Base-by-base conservation (phyloP, 2,113 vertebrate genomes). In the Passerina amoena region DNA sequence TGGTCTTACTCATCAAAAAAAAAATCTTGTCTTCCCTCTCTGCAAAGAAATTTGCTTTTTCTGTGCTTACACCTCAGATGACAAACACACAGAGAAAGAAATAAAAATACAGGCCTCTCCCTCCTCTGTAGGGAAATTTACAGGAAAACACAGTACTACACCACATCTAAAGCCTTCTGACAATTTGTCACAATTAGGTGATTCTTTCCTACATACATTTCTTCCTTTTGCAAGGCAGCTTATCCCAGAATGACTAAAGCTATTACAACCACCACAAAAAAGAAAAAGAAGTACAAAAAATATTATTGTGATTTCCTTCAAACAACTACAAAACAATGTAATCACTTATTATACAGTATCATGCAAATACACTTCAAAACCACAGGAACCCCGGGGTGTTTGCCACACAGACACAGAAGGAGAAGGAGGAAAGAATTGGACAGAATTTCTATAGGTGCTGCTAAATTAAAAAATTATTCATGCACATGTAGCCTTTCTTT, bases 311-410 rank as follows among this genome's bases (percentile, higher is more conserved):
- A 95, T 71, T 35, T 85, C 38, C 68, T 92, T 88, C 56, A 92
- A 86, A 51, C 51, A 81, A 70, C 59, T 94, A 66, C 47, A 92
- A 72, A 86, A 57, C 88, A 93, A 59, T 77, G 35, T 51, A 95
- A 90, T 94, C 47, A 0, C 71, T 91, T 59, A 87, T 87, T 85
- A 91, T 66, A 66, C 47, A 80, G 22, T 85, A 70, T 57, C 85
- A 91, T 80, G 75, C 66, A 94, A 93, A 96, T 69, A 63, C 22
- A 90, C 31, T 91, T 87, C 33, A 64, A 85, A 96, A 88, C 59
- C 88, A 53, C 92, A 94, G 63, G 30, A 94, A 92, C 59, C 70
- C 64, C 47, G 70, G 90, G 79, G 84, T 85, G 47, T 96, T 94
- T 91, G 78, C 82, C 78, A 94, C 82, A 95, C 54, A 94, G 63